Base-by-base conservation (phyloP, 2,113 vertebrate genomes). In the Ceratotherium simum region DNA sequence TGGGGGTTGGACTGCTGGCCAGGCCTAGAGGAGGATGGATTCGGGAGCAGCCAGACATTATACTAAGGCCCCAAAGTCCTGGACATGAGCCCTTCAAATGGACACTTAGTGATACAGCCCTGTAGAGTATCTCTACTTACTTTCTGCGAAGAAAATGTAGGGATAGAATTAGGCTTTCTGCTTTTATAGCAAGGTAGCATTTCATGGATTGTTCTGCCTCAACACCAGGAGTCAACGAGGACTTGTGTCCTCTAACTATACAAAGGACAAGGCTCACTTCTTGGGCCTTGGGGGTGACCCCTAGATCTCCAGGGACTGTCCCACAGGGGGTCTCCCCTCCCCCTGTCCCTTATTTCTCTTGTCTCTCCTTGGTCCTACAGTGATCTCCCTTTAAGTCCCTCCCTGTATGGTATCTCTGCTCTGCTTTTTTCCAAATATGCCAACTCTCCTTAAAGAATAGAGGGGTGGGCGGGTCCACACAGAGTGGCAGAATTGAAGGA, bases 401-500 rank as follows among this genome's bases (percentile, higher is more conserved):
- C 36, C 92, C 33, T 58, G 18, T 25, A 39, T 29, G 8, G 8
- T 31, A 73, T 65, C 69, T 96, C 62, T 16, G 3, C 83, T 65
- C 82, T 92, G 65, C 51, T 64, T 64, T 69, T 69, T 67, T 54
- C 67, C 62, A 58, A 27, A 36, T 25, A 64, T 10, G 13, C 25
- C 51, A 86, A 33, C 14, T 23, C 51, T 72, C 76, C 64, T 73
- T 72, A 72, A 94, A 84, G 56, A 72, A 54, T 64, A 8, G 4
- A 0, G 1, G 10, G 5, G 33, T 3, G 11, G 1, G 27, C 1
- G 25, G 23, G 36, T 56, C 65, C 76, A 58, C 6, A 69, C 5
- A 11, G 39, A 51, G 29, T n/a, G 69, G 13, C 25, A 13, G 79
- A 39, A 46, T 9, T 69, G 39, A 69, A 76, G n/a, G 56, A 25